Base-by-base conservation (phyloP, 2,113 vertebrate genomes). In the Camelus dromedarius region DNA sequence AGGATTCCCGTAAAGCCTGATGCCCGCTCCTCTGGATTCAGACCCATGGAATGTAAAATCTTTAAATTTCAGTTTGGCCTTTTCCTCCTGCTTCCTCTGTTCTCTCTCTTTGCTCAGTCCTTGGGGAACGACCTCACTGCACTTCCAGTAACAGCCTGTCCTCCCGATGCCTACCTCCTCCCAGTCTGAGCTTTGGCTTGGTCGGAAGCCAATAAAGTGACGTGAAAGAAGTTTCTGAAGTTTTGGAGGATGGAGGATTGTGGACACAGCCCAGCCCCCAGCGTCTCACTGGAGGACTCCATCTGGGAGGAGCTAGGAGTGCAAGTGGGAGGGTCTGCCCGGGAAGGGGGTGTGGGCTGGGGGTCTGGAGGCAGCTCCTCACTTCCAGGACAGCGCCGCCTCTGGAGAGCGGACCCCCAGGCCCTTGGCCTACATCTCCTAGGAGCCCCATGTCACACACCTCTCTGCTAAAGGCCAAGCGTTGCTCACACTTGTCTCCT, bases 21-120 rank as follows among this genome's bases (percentile, higher is more conserved):
- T 8, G 42, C 28, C 0, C 0, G 0, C 4, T 6, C 14, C 48
- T 35, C 58, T 60, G 60, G 52, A 32, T 42, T 42, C 42, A 32
- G 73, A 58, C 10, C 5, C 18, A 2, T 32, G 77, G 50, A 42
- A 24, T 14, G 18, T 50, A 13, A 50, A 69, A 10, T 22, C 46
- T 80, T 24, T 22, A 64, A 32, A 19, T 3, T 30, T 38, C n/a
- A 32, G 28, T 35, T 8, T 6, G 2, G 30, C 8, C 24, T 30
- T 24, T 46, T 14, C 77, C 28, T 26, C 0, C 16, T 19, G 73
- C 24, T 28, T 46, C 48, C 38, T 86, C 72, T 18, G 46, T 42
- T 26, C 64, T 42, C 30, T 0, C 16, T 35, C 35, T 22, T n/a
- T 26, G 11, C 22, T 48, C 32, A 18, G 64, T 19, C 46, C 56